Conservation (phyloP, 1,140 invertebrate species). For the Megathymus violae region DNA sequence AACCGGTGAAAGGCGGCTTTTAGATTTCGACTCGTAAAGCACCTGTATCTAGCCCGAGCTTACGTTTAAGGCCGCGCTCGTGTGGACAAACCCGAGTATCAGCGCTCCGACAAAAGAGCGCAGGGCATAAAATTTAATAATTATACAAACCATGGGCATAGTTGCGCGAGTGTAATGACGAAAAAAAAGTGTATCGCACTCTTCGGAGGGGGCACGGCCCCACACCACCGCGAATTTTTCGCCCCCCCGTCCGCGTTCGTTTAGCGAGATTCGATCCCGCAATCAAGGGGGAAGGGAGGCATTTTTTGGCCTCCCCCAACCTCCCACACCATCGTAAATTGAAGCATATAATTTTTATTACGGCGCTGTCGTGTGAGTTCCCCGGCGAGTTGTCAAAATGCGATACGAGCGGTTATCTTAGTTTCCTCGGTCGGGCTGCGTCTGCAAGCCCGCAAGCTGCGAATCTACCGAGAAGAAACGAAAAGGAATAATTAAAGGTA, state of each 20-base stretch:
- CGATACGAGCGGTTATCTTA: constrained; percentile 34
- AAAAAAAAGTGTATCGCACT: constrained; percentile 75
- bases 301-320: constrained; percentile 63
- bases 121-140: constrained; percentile 67
- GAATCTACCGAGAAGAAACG: constrained; percentile 19
- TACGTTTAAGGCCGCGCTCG: constrained; percentile 11
- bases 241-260: constrained; percentile 65
- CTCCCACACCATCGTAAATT: constrained; percentile 75
- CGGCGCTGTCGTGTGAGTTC: constrained; percentile 72
- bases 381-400: constrained; percentile 64
- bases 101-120: constrained; percentile 40
- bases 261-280: constrained; percentile 82
- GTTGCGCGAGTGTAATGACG: constrained; percentile 77
- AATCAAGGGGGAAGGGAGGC: constrained; percentile 71
- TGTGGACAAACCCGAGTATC: constrained; percentile 31
- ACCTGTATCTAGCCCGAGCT: constrained; percentile 30
- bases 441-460: constrained; percentile 6
- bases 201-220: constrained; percentile 42
- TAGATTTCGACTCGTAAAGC: constrained; percentile 27
- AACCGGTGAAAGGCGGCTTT: constrained; percentile 26
- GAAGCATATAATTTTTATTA: constrained; percentile 84
- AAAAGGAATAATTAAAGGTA: constrained; percentile 30
- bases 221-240: constrained; percentile 70
- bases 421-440: constrained; percentile 15
- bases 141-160: constrained; percentile 73